Percentiles rank a stretch among this genome's conserved stretches.
phyloP scores from a whole-genome alignment of 2,113 vertebrate species.

The Ailuropoda melanoleuca region DNA sequence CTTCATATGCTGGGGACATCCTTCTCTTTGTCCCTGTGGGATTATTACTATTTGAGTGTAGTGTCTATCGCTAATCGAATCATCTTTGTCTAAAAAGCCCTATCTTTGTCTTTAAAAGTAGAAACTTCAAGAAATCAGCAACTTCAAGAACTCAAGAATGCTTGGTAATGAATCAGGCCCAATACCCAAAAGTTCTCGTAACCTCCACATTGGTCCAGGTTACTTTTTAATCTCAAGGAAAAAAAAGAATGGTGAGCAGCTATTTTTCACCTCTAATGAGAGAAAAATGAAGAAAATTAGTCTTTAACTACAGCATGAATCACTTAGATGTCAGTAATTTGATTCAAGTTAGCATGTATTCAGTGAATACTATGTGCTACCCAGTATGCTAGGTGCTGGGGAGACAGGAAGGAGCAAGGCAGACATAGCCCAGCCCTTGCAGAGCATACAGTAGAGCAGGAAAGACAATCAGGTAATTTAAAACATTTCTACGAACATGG shows the following conservation, averaged over 20 bases:
- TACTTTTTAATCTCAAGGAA: neutral
- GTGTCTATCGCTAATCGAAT: neutral
- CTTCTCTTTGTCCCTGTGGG: neutral
- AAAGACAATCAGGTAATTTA: neutral
- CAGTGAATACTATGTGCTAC: neutral
- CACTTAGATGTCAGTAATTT: neutral
- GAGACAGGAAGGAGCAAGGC: neutral
- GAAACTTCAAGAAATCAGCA: constrained; percentile 27
- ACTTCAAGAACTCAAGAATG: neutral
- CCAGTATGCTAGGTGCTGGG: neutral
- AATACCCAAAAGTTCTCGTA: constrained; percentile 4
- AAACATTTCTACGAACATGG: neutral
- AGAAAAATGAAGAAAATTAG: neutral
- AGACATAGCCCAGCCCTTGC: neutral
- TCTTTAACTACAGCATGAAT: neutral
- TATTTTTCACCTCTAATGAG: neutral
- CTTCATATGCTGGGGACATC: neutral
- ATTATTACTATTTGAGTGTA: neutral
- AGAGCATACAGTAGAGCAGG: neutral
- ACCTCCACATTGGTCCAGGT: neutral
- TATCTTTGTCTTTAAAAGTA: neutral
- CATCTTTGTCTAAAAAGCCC: neutral
- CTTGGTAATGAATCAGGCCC: neutral
- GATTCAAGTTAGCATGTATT: neutral
- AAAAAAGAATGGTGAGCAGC: neutral